Percentiles rank a stretch among this genome's conserved stretches.
Conservation (phyloP, 2,797 vertebrate species). For the Pseudopleuronectes americanus region DNA sequence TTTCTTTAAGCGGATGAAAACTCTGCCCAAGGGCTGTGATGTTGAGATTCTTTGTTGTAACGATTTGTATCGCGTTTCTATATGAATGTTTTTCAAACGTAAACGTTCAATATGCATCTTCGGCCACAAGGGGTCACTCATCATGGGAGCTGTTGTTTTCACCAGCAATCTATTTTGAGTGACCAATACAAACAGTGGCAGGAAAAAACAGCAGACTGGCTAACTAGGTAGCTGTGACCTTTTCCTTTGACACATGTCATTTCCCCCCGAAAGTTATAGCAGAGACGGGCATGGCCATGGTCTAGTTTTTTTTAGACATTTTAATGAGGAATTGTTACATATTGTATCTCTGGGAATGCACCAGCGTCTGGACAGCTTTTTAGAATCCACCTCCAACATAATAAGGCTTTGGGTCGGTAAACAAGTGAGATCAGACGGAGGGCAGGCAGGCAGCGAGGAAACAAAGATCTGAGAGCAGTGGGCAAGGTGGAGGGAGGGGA, state of each 20-base stretch:
- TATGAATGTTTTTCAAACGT: too few relatives aligned
- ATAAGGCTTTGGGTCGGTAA: background rate
- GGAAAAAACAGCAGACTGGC: background rate
- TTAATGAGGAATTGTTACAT: background rate
- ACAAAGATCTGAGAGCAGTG: background rate
- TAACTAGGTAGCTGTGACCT: too few relatives aligned
- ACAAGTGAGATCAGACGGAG: constrained; percentile 11
- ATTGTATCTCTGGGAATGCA: background rate
- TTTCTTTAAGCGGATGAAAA: constrained; percentile 16
- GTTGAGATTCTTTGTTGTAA: too few relatives aligned
- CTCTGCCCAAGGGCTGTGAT: background rate
- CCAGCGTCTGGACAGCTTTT: background rate
- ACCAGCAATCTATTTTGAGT: too few relatives aligned
- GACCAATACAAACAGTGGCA: too few relatives aligned
- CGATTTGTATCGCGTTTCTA: too few relatives aligned
- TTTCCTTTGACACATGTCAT: constrained; percentile 1
- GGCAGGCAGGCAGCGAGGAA: too few relatives aligned
- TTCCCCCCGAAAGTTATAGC: too few relatives aligned
- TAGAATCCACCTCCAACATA: background rate
- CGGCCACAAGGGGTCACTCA: too few relatives aligned
- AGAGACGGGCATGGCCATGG: too few relatives aligned
- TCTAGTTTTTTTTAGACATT: background rate
- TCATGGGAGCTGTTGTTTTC: too few relatives aligned
- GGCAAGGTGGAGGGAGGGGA: background rate
- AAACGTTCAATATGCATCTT: too few relatives aligned